Evolutionary conservation across 2,888 invertebrate species (phyloP), one percentile per base, ranked within the genome.

Genomic region (Papilio gigon): DNA sequence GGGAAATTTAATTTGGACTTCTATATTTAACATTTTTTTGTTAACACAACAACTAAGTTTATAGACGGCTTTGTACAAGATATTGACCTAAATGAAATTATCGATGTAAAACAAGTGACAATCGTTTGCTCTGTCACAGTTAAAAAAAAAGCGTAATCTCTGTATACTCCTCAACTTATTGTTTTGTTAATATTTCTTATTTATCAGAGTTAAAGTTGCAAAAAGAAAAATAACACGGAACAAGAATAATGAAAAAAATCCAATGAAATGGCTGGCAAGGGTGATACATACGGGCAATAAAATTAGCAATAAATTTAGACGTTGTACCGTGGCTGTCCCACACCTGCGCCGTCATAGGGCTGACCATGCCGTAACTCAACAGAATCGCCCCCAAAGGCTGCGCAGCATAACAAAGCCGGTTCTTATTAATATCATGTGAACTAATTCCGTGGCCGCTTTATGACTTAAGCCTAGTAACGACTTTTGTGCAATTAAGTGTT

Each of bases 291-390:
- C 59, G 25, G 59, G 68, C 60, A 68, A 86, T 86, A 86, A 87
- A 89, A 89, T 88, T 86, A 86, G 85, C 86, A 82, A 89, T 90
- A 90, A 90, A 90, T 90, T 85, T 84, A 81, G 85, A 84, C 83
- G 81, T 84, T 82, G 82, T 81, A 72, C 71, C 64, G 73, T 78
- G 78, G 68, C 76, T 72, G 70, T 60, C 65, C 74, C 77, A 82
- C 90, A 90, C 90, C 90, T 90, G 89, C 78, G 84, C 78, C 75
- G 80, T 80, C 80, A 67, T 33, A 74, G 80, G 82, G 86, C 83
- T 84, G 86, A 86, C 86, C 86, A 79, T 75, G 81, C 80, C 75
- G 88, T 90, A 90, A 89, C 81, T 90, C 88, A 90, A 78, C 85
- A 72, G 81, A 87, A 90, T 87, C 84, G 87, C 82, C 82, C 89